Percentiles rank a stretch among this genome's conserved stretches.
Evolutionary conservation across 2,888 invertebrate genomes (phyloP).

Genomic region (Eupithecia subfuscata): DNA sequence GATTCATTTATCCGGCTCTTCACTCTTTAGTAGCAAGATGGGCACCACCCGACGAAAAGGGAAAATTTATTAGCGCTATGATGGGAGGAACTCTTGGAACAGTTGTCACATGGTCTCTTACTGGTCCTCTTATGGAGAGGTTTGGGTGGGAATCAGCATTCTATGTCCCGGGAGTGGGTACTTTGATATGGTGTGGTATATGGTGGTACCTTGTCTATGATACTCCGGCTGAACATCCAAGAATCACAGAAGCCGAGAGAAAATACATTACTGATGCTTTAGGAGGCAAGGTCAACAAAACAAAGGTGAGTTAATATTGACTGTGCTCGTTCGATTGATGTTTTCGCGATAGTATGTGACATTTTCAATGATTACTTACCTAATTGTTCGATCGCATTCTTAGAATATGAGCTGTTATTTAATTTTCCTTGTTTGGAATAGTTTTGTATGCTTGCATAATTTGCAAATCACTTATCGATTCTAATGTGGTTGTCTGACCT

Average conservation of each 20-base stretch:
- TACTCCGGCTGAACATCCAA: slow-evolving; percentile 85
- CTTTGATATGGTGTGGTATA: slow-evolving; percentile 80
- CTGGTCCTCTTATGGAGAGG: slow-evolving; percentile 85
- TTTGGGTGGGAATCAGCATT: slow-evolving; percentile 88
- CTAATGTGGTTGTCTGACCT: slow-evolving; percentile 10
- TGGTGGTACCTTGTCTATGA: slow-evolving; percentile 87
- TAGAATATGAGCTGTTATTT: slow-evolving; percentile 36
- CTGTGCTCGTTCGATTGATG: slow-evolving; percentile 33
- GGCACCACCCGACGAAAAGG: slow-evolving; percentile 90
- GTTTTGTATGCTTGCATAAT: slow-evolving; percentile 26
- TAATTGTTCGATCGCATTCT: slow-evolving; percentile 35
- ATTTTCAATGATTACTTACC: slow-evolving; percentile 42
- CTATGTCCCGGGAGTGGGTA: slow-evolving; percentile 85
- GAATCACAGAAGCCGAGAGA: slow-evolving; percentile 85
- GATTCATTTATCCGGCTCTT: slow-evolving; percentile 85
- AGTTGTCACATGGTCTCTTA: slow-evolving; percentile 87
- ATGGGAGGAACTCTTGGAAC: slow-evolving; percentile 90
- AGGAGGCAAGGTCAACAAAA: slow-evolving; percentile 82
- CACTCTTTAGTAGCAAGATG: slow-evolving; percentile 88
- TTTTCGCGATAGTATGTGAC: slow-evolving; percentile 46
- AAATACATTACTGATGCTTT: slow-evolving; percentile 86
- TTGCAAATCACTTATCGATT: slow-evolving; percentile 35
- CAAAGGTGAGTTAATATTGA: slow-evolving; percentile 77
- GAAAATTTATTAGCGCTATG: slow-evolving; percentile 88
- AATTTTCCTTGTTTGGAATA: slow-evolving; percentile 33